Evolutionary conservation across 2,113 vertebrate genomes (phyloP), one percentile per base, ranked within the genome.

Genomic region (Anas platyrhynchos): DNA sequence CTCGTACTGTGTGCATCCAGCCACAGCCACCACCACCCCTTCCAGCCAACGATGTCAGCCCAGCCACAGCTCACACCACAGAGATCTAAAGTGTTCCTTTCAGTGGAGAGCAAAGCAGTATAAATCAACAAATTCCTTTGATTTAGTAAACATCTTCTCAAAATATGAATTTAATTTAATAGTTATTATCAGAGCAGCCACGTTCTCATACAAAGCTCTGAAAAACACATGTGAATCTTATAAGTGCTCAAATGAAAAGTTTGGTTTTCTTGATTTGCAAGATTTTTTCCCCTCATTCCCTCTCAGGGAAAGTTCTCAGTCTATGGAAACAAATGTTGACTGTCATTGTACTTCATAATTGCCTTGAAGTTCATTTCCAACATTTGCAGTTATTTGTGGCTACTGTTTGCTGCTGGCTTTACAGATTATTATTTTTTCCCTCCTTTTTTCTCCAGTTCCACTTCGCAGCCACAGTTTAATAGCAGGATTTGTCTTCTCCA

Each of bases 331-430:
- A 48, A 93, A 86, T 65, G 56, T 34, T 83, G 11, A 66, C 89
- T 94, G 59, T 38, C 61, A 86, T 88, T 91, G 97, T 89, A 88
- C 73, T 88, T 91, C 90, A 69, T 82, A 92, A 93, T 78, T 94
- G 61, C 75, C 76, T 11, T 78, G 36, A 72, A 80, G 68, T 77
- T 92, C 3, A 71, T 82, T 89, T 83, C 68, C 61, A 82, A n/a
- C 18, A 88, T 86, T 91, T 95, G 50, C 48, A 94, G 56, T 8
- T 91, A 73, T 77, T 80, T 54, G 36, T 75, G 55, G 22, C 8
- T 8, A 31, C 54, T 91, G 20, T 86, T 92, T 93, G 16, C 59
- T 65, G 41, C 76, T 93, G 55, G 32, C 38, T 58, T 93, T 79
- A 66, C 46, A 65, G 95, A 76, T 48, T 4, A 74, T 31, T 78